Conservation (phyloP, 2,113 vertebrate species). For the Gobiocypris rarus region DNA sequence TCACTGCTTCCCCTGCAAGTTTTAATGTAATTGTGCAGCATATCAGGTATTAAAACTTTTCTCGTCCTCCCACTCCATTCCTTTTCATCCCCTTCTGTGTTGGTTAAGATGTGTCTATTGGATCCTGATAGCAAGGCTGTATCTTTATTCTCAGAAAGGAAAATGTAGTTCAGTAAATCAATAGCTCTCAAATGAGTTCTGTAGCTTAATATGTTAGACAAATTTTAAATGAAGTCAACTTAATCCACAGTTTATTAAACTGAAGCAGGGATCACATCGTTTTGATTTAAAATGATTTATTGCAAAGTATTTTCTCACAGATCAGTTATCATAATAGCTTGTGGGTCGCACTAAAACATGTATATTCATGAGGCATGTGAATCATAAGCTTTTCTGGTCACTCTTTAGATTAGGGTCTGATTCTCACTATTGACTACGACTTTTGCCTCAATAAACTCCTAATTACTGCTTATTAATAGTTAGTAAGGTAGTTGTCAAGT, state of each 20-base stretch:
- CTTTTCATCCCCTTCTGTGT: background rate
- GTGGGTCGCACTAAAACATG: background rate
- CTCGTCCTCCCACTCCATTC: background rate
- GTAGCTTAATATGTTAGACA: conserved; percentile 31
- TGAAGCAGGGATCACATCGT: background rate
- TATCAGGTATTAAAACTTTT: conserved; percentile 41
- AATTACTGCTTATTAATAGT: too few species aligned
- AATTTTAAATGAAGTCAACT: background rate
- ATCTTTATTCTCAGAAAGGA: background rate
- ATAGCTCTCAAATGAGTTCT: conserved; percentile 33
- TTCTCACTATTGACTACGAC: too few species aligned
- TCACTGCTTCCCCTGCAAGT: conserved; percentile 26
- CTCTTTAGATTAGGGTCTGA: too few species aligned
- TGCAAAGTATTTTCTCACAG: background rate
- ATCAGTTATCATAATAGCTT: background rate
- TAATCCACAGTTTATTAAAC: background rate
- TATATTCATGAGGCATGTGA: background rate
- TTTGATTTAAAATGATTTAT: background rate
- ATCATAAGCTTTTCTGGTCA: background rate
- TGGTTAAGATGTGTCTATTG: conserved; percentile 12
- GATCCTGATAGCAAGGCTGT: background rate
- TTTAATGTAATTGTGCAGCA: conserved; percentile 45
- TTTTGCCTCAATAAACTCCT: too few species aligned
- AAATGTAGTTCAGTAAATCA: conserved; percentile 39
- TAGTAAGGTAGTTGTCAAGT: too few species aligned